Evolutionary conservation across 2,113 vertebrate genomes (phyloP), one percentile per base, ranked within the genome.

Genomic region (Dasyprocta punctata): DNA sequence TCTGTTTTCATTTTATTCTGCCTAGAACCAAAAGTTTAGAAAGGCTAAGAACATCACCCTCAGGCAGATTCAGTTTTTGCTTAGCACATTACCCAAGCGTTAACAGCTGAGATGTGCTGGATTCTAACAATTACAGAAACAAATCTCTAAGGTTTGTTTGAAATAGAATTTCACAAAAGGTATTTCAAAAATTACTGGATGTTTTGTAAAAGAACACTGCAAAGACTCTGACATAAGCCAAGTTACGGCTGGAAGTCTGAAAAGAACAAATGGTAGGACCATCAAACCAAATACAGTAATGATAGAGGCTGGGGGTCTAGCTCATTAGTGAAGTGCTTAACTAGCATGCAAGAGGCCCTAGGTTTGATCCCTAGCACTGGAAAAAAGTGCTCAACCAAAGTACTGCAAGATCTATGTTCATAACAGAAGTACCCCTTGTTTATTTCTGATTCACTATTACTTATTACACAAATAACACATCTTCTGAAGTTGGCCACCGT

Each of bases 1-100:
- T 95, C 94, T 73, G 52, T 73, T 82, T 96, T n/a, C 77, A 69
- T 90, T 97, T 83, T 33, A 93, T 83, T 80, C 78, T 24, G 1
- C 75, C 65, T 93, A 89, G 84, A 91, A 41, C 82, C 36, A 58
- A 73, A 60, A 86, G 38, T 73, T 96, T 17, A 80, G 73, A 60
- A 80, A 92, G 12, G 26, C 58, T 28, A 56, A 86, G 71, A 60
- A 92, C 96, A 91, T 22, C 1, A 47, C 47, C 63, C 88, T n/a
- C 2, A 0, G 75, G 87, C 77, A 69, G 90, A 54, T 22, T 33
- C 30, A 14, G 24, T 67, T 63, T 91, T 92, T n/a, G 63, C 30
- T 44, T 82, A 28, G 58, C 71, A 73, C 33, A 78, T 88, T 86
- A 38, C 56, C 58, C 52, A 54, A 92, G 86, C 8, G 13, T 86